phyloP scores from a whole-genome alignment of 2,888 invertebrate species.

The Parnassius glacialis region DNA sequence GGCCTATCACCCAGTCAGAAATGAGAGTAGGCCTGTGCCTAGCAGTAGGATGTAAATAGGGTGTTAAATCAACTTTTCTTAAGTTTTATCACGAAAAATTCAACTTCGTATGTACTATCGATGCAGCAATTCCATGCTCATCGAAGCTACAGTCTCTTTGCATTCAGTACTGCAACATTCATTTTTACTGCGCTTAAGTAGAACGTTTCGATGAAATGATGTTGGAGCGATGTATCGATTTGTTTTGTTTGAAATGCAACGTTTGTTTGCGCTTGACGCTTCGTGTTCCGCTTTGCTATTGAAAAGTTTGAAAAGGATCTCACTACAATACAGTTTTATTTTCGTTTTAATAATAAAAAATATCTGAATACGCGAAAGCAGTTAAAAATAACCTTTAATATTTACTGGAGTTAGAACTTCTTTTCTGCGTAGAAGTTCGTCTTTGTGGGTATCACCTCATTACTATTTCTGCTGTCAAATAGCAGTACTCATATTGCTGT shows the following conservation, averaged over 20 bases:
- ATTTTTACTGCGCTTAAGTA: slow-evolving; percentile 60
- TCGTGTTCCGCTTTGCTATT: slow-evolving; percentile 15
- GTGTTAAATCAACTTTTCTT: too few species aligned
- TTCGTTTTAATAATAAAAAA: slow-evolving; percentile 11
- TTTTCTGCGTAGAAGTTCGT: too few species aligned
- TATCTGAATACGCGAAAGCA: too few species aligned
- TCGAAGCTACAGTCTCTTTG: slow-evolving; percentile 63
- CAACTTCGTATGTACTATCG: background rate
- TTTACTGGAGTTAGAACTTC: too few species aligned
- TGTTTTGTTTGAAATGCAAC: slow-evolving; percentile 37
- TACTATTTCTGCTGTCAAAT: too few species aligned
- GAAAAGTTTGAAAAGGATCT: slow-evolving; percentile 23
- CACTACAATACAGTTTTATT: slow-evolving; percentile 23
- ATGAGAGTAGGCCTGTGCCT: too few species aligned
- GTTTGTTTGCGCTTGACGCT: slow-evolving; percentile 33
- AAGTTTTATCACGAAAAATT: background rate
- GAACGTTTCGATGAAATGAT: slow-evolving; percentile 44
- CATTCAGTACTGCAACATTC: slow-evolving; percentile 60
- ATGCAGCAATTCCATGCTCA: slow-evolving; percentile 44
- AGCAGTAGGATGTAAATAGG: too few species aligned
- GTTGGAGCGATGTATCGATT: slow-evolving; percentile 36
- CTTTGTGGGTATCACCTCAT: too few species aligned
- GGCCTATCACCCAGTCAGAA: too few species aligned
- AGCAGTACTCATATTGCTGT: too few species aligned
- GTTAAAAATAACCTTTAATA: too few species aligned